These are phyloP conservation scores for Heliangelus exortis DNA, from an alignment of 2,797 vertebrate genomes.

Conservation along the genomic window DNA sequence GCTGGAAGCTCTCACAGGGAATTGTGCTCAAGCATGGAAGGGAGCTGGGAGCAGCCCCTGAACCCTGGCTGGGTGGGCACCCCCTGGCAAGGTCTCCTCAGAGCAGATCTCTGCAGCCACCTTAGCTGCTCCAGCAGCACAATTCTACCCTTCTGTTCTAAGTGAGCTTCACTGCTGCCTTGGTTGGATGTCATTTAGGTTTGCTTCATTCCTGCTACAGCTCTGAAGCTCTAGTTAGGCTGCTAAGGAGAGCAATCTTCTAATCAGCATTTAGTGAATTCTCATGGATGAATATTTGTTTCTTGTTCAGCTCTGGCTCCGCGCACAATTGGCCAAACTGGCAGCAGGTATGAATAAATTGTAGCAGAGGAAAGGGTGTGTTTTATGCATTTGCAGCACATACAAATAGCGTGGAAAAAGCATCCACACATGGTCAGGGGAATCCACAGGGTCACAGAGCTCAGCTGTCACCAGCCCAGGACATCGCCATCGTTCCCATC, in stretches of 20 bases:
- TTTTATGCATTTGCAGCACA: not conserved
- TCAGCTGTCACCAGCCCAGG: not conserved
- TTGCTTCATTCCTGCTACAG: not conserved
- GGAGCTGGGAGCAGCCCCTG: not conserved
- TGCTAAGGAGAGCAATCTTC: not conserved
- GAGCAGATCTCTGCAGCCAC: not conserved
- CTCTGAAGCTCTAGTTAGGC: not conserved
- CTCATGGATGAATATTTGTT: not conserved
- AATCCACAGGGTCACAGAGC: fast-evolving
- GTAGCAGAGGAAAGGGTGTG: not conserved
- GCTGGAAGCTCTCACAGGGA: not conserved
- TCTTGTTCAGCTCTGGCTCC: not conserved
- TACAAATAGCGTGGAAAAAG: not conserved
- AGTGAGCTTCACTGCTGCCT: not conserved
- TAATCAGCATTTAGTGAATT: not conserved
- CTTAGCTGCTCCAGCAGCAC: not conserved
- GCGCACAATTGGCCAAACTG: not conserved
- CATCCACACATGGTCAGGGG: not conserved
- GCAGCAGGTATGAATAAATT: not conserved
- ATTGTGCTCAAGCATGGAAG: fast-evolving
- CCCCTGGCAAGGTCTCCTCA: not conserved
- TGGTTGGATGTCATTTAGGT: not conserved
- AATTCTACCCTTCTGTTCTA: not conserved
- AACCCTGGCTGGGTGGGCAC: not conserved
- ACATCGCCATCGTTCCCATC: fast-evolving